These are phyloP conservation scores for Unio pictorum DNA, from an alignment of 2,888 invertebrate genomes.

Conservation along the genomic window DNA sequence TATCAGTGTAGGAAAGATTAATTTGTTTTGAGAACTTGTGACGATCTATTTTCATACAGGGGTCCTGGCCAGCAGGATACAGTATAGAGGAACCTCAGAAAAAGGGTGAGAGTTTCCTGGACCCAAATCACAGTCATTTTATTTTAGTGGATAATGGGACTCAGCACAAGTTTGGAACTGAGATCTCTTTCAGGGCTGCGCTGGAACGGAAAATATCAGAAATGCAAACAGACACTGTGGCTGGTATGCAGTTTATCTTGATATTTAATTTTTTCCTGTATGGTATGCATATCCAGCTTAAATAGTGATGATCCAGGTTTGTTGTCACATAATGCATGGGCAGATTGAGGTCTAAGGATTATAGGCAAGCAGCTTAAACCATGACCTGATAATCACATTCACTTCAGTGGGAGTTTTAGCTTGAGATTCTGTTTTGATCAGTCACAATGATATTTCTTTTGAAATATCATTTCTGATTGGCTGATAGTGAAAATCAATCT, in stretches of 20 bases:
- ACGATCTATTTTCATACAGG: slow-evolving; percentile 23
- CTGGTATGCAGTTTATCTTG: slow-evolving; percentile 19
- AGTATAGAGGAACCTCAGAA: slow-evolving; percentile 29
- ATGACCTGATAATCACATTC: too few relatives aligned
- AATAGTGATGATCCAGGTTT: too few relatives aligned
- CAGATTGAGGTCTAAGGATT: too few relatives aligned
- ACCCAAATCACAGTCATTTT: slow-evolving; percentile 71
- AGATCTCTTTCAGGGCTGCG: slow-evolving; percentile 62
- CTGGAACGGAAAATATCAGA: slow-evolving; percentile 59
- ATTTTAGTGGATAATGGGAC: slow-evolving; percentile 70
- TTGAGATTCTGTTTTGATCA: too few relatives aligned
- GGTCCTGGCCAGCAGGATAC: slow-evolving; percentile 62
- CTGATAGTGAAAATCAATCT: too few relatives aligned
- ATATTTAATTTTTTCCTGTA: slow-evolving; percentile 2
- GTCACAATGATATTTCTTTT: too few relatives aligned
- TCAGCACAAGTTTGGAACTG: slow-evolving; percentile 57
- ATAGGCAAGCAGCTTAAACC: too few relatives aligned
- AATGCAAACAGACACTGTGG: slow-evolving; percentile 49
- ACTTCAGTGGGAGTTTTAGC: too few relatives aligned
- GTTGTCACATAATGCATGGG: too few relatives aligned
- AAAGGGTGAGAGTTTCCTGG: slow-evolving; percentile 47
- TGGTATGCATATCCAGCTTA: too few relatives aligned
- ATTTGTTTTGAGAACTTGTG: background rate
- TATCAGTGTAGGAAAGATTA: too few relatives aligned
- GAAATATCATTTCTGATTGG: too few relatives aligned